phyloP scores from a whole-genome alignment of 1,140 invertebrate genomes.

The Heliconius himera region DNA sequence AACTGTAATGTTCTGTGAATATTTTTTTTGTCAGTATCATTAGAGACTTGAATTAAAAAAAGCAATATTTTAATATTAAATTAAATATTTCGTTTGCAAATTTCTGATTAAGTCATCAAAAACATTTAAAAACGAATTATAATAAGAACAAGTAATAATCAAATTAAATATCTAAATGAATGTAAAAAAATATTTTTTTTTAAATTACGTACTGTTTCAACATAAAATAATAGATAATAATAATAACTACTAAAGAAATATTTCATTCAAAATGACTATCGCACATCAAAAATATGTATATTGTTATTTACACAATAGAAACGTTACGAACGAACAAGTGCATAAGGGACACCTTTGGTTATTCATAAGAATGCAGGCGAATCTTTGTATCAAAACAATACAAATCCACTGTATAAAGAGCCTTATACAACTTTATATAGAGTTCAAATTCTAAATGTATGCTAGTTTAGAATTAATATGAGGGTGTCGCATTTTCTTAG shows the following conservation, averaged over 20 bases:
- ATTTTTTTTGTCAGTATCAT: too few species aligned
- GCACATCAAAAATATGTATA: neutral
- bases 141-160: too few species aligned
- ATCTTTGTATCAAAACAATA: conserved; percentile 4
- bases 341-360: conserved; percentile 39
- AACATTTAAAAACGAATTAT: too few species aligned
- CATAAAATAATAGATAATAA: neutral
- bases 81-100: too few species aligned
- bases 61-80: neutral
- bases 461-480: neutral
- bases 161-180: too few species aligned
- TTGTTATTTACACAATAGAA: conserved; percentile 33
- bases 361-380: conserved; percentile 27
- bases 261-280: neutral
- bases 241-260: neutral
- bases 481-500: neutral
- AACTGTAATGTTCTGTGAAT: neutral
- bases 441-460: conserved; percentile 12
- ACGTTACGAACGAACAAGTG: conserved; percentile 45
- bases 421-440: neutral
- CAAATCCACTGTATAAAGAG: neutral
- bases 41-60: too few species aligned
- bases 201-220: too few species aligned
- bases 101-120: too few species aligned
- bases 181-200: too few species aligned